Evolutionary conservation across 2,113 vertebrate genomes (phyloP).

Genomic region (Australoheros scitulus): DNA sequence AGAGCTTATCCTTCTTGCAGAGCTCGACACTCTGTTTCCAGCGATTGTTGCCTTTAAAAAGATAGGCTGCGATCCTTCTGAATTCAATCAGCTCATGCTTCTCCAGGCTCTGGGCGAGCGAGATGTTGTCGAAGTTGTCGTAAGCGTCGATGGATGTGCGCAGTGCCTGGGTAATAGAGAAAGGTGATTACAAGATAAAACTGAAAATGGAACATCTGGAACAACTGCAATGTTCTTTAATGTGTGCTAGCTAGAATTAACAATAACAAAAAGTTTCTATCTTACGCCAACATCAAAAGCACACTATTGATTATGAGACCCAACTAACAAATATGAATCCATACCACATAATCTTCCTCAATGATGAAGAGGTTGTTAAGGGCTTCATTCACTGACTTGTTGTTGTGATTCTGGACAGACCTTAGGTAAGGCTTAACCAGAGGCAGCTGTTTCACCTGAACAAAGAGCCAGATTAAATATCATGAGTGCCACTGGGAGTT

Average conservation of each 20-base stretch:
- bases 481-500: not conserved
- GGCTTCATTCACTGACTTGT: conserved; percentile 97
- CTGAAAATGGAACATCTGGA: not conserved
- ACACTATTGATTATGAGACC: not conserved
- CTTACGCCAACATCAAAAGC: not conserved
- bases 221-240: not conserved
- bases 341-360: conserved; percentile 98
- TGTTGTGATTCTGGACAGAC: conserved; percentile 99
- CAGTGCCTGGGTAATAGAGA: conserved; percentile 83
- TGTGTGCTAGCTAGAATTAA: not conserved
- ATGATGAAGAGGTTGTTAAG: conserved; percentile 98
- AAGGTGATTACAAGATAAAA: not conserved
- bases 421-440: conserved; percentile 96
- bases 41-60: conserved; percentile 99
- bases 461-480: conserved; percentile 6
- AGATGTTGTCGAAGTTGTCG: conserved; percentile 99
- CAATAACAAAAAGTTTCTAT: not conserved
- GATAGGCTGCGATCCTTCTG: conserved; percentile 95
- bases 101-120: conserved; percentile 95
- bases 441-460: conserved; percentile 93
- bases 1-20: conserved; percentile 98
- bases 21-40: conserved; percentile 99
- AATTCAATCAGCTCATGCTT: conserved; percentile 98
- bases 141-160: conserved; percentile 98
- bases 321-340: not conserved